Conservation (phyloP, 2,888 invertebrate species). For the Lobophora halterata region DNA sequence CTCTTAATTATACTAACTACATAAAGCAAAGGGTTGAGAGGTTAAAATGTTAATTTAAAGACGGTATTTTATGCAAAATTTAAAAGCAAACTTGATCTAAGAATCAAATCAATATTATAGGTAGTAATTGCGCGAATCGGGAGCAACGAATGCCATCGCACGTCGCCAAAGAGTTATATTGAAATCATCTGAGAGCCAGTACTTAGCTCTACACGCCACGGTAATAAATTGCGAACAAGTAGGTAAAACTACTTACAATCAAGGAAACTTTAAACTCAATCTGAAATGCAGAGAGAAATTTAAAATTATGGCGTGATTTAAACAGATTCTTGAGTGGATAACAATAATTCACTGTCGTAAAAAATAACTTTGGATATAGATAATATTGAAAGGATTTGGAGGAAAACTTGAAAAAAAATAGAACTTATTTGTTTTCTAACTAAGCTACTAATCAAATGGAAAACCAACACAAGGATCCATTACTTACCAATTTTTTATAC, state of each 20-base stretch:
- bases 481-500: not conserved
- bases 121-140: conserved; percentile 70
- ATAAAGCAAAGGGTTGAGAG: conserved; percentile 43
- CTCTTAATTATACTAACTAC: conserved; percentile 43
- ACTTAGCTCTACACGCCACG: conserved; percentile 57
- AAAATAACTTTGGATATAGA: too few species aligned
- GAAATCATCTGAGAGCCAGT: conserved; percentile 71
- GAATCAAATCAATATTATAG: conserved; percentile 75
- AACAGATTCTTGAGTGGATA: conserved; percentile 24
- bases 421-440: conserved; percentile 1
- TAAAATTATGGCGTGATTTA: conserved; percentile 55
- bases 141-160: conserved; percentile 51
- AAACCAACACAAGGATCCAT: not conserved
- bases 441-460: too few species aligned
- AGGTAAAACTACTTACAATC: conserved; percentile 65
- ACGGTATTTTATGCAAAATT: conserved; percentile 68
- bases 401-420: conserved; percentile 1
- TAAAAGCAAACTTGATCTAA: conserved; percentile 67
- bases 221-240: conserved; percentile 62
- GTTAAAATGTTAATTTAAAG: conserved; percentile 61
- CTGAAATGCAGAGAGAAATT: conserved; percentile 62
- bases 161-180: conserved; percentile 50
- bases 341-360: too few species aligned
- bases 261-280: conserved; percentile 68
- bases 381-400: too few species aligned